phyloP scores from a whole-genome alignment of 2,888 invertebrate species.

The Drosophila meridiana region DNA sequence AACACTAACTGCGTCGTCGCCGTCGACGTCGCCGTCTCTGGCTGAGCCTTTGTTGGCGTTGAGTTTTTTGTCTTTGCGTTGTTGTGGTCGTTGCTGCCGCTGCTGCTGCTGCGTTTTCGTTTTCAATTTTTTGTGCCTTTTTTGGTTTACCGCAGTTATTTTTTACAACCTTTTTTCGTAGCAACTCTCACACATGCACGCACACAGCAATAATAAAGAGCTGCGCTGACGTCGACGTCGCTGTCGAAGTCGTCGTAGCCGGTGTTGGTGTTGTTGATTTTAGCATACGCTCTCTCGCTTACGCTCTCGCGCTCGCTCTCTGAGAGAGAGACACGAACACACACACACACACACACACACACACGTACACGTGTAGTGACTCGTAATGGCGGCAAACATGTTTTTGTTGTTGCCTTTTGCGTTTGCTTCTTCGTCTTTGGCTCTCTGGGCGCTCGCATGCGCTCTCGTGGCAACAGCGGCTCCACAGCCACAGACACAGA shows the following conservation, averaged over 20 bases:
- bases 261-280: constrained; percentile 62
- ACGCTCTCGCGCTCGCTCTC: constrained; percentile 34
- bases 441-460: constrained; percentile 74
- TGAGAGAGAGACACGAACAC: not conserved
- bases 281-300: constrained; percentile 27
- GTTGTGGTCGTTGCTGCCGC: constrained; percentile 54
- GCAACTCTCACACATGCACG: constrained; percentile 50
- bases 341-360: constrained; percentile 3
- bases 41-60: constrained; percentile 62
- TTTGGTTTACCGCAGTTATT: constrained; percentile 82
- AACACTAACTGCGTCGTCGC: constrained; percentile 17
- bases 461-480: constrained; percentile 55
- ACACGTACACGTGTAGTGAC: constrained; percentile 14
- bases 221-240: constrained; percentile 44
- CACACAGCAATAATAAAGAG: constrained; percentile 54
- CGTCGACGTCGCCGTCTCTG: constrained; percentile 47
- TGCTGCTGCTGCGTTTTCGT: constrained; percentile 70
- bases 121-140: constrained; percentile 80
- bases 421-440: constrained; percentile 71
- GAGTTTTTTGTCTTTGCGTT: constrained; percentile 64
- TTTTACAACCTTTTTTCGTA: constrained; percentile 81
- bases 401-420: constrained; percentile 74
- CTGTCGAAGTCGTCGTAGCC: constrained; percentile 56
- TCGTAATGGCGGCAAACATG: constrained; percentile 77
- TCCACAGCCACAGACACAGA: constrained; percentile 55